Evolutionary conservation across 2,797 vertebrate species (phyloP).

Genomic region (Scyliorhinus canicula): DNA sequence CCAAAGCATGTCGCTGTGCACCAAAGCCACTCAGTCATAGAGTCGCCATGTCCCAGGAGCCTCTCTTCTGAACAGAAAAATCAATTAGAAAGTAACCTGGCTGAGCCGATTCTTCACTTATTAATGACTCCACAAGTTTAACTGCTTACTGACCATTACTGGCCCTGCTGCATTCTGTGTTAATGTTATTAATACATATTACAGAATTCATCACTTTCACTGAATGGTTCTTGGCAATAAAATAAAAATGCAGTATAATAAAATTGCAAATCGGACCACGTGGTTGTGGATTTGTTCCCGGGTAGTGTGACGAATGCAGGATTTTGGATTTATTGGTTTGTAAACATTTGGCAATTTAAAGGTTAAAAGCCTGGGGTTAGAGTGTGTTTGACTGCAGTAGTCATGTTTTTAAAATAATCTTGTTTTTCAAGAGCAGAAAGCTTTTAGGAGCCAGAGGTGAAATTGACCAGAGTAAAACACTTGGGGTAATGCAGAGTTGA

Average conservation of each 20-base stretch:
- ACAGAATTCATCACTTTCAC: not conserved
- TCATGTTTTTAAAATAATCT: no score
- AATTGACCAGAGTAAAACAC: no score
- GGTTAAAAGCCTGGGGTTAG: no score
- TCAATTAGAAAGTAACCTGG: conserved; percentile 36
- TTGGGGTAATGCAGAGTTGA: no score
- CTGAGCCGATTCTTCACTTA: conserved; percentile 36
- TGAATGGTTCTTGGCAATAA: not conserved
- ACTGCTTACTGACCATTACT: conserved; percentile 18
- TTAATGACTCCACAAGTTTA: conserved; percentile 33
- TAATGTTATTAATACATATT: not conserved
- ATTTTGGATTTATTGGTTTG: no score
- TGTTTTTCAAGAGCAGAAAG: no score
- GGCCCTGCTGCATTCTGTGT: not conserved
- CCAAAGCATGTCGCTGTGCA: conserved; percentile 35
- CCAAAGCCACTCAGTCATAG: conserved; percentile 37
- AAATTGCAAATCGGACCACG: not conserved
- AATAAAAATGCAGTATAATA: conserved; percentile 2
- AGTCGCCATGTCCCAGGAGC: conserved; percentile 28
- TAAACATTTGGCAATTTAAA: no score
- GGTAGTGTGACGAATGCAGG: no score
- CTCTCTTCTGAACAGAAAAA: conserved; percentile 36
- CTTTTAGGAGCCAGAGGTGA: no score
- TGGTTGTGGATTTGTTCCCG: not conserved
- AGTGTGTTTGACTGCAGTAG: no score